Base-by-base conservation (phyloP, 2,888 invertebrate species). In the Priocnemis perturbator region DNA sequence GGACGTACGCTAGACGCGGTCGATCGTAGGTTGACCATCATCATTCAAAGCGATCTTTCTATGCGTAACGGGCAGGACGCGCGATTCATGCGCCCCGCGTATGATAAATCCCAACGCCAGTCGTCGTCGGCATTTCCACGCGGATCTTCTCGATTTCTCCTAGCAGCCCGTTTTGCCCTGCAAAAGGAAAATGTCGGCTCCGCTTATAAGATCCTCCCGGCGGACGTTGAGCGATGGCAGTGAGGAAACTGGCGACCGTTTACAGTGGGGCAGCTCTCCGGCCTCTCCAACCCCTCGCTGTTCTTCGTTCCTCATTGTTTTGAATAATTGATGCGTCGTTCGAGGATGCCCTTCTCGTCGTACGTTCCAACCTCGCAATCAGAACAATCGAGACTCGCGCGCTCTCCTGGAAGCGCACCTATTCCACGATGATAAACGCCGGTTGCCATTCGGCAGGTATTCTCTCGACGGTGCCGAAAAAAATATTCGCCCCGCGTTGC, bases 241-340 rank as follows among this genome's bases (percentile, higher is more conserved):
- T 74, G 60, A 74, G 72, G 79, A 81, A 79, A 62, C 57, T 3
- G 17, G 26, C 20, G 23, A 52, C 48, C 21, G 48, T 37, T 2
- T 26, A 5, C 26, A 26, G 3, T 26, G 3, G 26, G 5, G 5
- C 3, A 26, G 5, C 2, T n/a, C 26, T 26, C 26, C 26, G 26
- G 5, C 3, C 26, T 5, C 26, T 2, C 26, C 26, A 26, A 26
- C 26, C 26, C 26, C 26, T 26, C 26, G 5, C 2, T 26, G 26
- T 5, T 26, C 26, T 26, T 77, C 67, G 52, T 67, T 48, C 62
- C 30, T 76, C 65, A 80, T 82, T 81, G 80, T 82, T 81, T 74
- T 73, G 73, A 74, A 82, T 80, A 80, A 80, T 80, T 73, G 78
- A 80, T 78, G 66, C 9, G 9, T 26, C 26, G 26, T 26, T 5